These are phyloP conservation scores for Stenotaenia linearis DNA, from an alignment of 2,888 invertebrate genomes.

Conservation along the genomic window DNA sequence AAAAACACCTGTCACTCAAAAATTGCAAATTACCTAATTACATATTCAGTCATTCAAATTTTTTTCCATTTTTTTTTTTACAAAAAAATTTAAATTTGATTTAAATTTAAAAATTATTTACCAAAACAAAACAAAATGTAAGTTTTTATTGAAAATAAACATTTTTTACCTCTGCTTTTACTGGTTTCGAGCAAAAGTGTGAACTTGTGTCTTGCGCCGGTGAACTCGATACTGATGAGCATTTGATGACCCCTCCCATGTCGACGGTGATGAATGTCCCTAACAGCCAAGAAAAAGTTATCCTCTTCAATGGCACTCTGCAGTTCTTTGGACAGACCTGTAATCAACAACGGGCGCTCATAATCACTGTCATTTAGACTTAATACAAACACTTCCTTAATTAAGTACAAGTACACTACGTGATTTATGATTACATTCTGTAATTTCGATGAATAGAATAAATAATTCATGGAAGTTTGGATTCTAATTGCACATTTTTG, in stretches of 20 bases:
- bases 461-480: too few relatives aligned
- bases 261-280: slow-evolving; percentile 53
- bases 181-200: slow-evolving; percentile 54
- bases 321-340: slow-evolving; percentile 52
- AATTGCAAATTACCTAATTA: neutral
- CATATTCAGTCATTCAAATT: neutral
- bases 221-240: slow-evolving; percentile 55
- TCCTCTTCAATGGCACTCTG: slow-evolving; percentile 53
- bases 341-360: slow-evolving; percentile 38
- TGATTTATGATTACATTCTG: neutral
- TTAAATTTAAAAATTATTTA: too few relatives aligned
- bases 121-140: too few relatives aligned
- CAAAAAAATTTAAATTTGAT: neutral
- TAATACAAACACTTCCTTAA: neutral
- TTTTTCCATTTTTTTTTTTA: neutral
- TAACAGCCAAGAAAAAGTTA: slow-evolving; percentile 53
- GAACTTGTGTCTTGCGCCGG: slow-evolving; percentile 53
- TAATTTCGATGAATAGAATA: too few relatives aligned
- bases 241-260: slow-evolving; percentile 52
- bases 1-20: neutral
- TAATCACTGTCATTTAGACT: neutral
- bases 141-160: too few relatives aligned
- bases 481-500: too few relatives aligned
- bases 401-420: neutral
- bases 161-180: slow-evolving; percentile 52